Evolutionary conservation across 1,140 invertebrate genomes (phyloP), one percentile per base, ranked within the genome.

Genomic region (Drosophila baimaii): DNA sequence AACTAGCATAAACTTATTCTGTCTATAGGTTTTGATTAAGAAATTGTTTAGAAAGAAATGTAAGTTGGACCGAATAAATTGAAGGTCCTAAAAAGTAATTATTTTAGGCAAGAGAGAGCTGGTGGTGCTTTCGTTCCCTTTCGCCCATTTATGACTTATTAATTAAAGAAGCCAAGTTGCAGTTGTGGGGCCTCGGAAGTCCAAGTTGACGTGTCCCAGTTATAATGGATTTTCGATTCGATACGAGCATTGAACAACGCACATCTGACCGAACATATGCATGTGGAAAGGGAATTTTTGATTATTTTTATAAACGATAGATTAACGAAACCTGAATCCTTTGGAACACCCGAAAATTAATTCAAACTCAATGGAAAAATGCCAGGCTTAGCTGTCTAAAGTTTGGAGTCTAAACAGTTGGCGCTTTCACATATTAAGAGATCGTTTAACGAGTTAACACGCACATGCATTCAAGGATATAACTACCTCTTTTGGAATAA

Each of bases 121-220:
- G 13, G 15, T 1, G 5, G 10, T 27, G n/a, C 46, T 17, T 17
- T 49, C n/a, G n/a, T 29, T 31, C 12, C 3, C 0, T 21, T 55
- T 33, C 31, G 13, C n/a, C 12, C 39, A 44, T 29, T 58, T 31
- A 46, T 19, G 13, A 31, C 31, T 19, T 58, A 46, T 58, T 58
- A 46, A 58, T 58, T 58, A 27, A 44, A 7, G 25, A 55, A 19
- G 25, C 12, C 56, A 19, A 19, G 1, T 46, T 46, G 56, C 37
- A 46, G 37, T 58, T 58, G 39, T 58, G 39, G 13, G 56, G 56
- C 9, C n/a, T 58, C 56, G 21, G 56, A 44, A 46, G 39, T 23
- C 37, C 7, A 19, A 52, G 23, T 21, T 43, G 10, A 21, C n/a
- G 25, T 27, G 37, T 25, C 23, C 55, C 17, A 27, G 7, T 19